phyloP scores from a whole-genome alignment of 2,888 invertebrate genomes.

The Nymphalis urticae region DNA sequence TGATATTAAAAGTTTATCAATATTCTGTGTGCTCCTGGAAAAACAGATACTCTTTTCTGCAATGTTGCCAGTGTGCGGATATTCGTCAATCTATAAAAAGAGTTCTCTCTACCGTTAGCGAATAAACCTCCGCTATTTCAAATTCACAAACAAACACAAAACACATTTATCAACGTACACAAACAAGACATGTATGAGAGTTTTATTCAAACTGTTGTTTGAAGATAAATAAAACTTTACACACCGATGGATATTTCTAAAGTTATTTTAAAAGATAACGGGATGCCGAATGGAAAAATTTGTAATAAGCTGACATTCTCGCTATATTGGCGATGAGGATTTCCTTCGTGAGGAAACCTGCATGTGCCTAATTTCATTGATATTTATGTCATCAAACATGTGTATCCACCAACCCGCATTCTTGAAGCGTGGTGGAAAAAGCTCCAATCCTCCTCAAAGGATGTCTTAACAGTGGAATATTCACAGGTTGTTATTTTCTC shows the following conservation, averaged over 20 bases:
- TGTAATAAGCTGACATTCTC: no score
- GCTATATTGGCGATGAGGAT: no score
- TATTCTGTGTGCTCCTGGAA: background rate
- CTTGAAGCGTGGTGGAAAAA: no score
- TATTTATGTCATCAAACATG: no score
- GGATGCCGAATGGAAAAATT: no score
- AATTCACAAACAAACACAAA: conserved; percentile 24
- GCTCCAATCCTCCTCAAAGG: no score
- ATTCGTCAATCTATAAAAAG: conserved; percentile 23
- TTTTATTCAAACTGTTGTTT: conserved; percentile 5
- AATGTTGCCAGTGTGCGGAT: background rate
- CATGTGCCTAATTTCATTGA: no score
- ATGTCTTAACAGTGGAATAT: no score
- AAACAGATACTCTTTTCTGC: background rate
- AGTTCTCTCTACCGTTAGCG: conserved; percentile 5
- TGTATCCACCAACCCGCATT: no score
- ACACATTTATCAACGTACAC: conserved; percentile 21
- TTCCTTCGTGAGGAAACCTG: no score
- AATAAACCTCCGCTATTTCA: conserved; percentile 15
- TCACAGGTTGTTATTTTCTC: no score
- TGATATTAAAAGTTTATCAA: background rate
- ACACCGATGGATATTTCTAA: conserved; percentile 4
- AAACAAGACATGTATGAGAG: conserved; percentile 16
- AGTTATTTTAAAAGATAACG: no score
- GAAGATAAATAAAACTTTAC: conserved; percentile 3